phyloP scores from a whole-genome alignment of 2,113 vertebrate species.

The Fregata magnificens region DNA sequence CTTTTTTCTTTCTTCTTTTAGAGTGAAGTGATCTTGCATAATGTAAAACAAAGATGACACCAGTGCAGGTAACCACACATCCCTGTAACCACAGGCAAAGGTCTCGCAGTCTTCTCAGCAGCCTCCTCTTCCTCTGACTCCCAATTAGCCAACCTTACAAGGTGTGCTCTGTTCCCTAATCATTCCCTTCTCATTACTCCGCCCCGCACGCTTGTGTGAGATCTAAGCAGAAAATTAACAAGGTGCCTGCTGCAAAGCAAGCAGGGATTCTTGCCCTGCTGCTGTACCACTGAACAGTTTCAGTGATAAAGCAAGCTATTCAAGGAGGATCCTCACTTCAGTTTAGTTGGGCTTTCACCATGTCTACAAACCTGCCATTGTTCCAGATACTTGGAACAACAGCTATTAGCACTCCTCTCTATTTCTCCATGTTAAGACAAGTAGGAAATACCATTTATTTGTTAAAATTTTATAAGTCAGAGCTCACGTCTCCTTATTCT shows the following conservation, averaged over 20 bases:
- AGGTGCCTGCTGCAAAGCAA: conserved; percentile 22
- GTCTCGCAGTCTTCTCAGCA: neutral
- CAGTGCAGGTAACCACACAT: neutral
- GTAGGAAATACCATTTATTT: conserved; percentile 50
- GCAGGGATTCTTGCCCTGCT: neutral
- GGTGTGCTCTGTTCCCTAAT: neutral
- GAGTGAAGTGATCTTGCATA: neutral
- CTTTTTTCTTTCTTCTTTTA: neutral
- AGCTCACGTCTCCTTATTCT: conserved; percentile 11
- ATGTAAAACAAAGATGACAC: neutral
- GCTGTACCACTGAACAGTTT: neutral
- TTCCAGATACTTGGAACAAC: neutral
- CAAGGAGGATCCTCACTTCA: neutral
- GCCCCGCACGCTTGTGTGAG: neutral
- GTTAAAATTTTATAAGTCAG: conserved; percentile 66
- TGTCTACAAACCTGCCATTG: neutral
- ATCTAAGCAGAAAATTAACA: conserved; percentile 25
- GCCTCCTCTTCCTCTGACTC: neutral
- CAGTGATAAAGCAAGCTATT: conserved; percentile 36
- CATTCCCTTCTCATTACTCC: neutral
- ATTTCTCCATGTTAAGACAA: conserved; percentile 51
- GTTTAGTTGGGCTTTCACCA: neutral
- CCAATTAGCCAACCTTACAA: neutral
- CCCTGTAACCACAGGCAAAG: neutral
- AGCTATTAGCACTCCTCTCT: conserved; percentile 11